Evolutionary conservation across 1,140 invertebrate genomes (phyloP).

Genomic region (Glossosoma conforme): DNA sequence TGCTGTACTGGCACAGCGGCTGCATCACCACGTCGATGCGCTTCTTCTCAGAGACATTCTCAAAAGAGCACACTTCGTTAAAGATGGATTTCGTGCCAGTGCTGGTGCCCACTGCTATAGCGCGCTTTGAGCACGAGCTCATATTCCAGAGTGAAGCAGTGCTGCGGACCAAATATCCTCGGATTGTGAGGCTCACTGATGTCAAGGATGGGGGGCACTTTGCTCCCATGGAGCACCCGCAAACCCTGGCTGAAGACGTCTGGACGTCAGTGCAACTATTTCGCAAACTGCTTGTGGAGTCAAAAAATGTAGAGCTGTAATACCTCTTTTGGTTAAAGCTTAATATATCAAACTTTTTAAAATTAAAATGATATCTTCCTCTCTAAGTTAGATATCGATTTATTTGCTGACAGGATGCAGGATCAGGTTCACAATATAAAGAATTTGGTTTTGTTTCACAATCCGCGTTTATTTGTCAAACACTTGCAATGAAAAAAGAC

Average conservation of each 20-base stretch:
- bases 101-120: conserved; percentile 53
- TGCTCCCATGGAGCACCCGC: conserved; percentile 68
- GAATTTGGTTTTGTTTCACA: no score
- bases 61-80: conserved; percentile 14
- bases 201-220: conserved; percentile 68
- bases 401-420: no score
- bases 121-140: conserved; percentile 56
- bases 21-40: conserved; percentile 61
- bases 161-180: conserved; percentile 47
- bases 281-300: no score
- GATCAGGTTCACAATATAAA: no score
- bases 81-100: conserved; percentile 33
- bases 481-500: no score
- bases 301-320: no score
- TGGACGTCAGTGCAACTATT: conserved; percentile 8
- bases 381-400: no score
- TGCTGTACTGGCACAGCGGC: conserved; percentile 70
- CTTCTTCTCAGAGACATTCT: conserved; percentile 57
- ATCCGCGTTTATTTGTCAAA: no score
- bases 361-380: no score
- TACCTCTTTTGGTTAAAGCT: no score
- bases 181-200: conserved; percentile 54
- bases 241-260: conserved; percentile 56
- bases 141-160: conserved; percentile 44
- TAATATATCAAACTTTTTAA: no score